Conservation (phyloP, 2,888 invertebrate genomes). For the Melitaea athalia region DNA sequence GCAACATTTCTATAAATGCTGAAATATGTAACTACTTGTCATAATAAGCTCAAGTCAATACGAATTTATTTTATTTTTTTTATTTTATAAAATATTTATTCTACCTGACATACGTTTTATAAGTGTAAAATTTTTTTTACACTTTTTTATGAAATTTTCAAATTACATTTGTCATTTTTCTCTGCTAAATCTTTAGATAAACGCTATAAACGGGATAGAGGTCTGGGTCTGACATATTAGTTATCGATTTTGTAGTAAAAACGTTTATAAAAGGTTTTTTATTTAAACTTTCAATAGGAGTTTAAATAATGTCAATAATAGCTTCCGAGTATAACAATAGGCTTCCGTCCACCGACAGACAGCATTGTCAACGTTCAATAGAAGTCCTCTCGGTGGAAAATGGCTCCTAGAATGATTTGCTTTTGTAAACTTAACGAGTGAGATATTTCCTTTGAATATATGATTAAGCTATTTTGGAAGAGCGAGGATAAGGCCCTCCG, state of each 20-base stretch:
- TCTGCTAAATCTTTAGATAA: neutral
- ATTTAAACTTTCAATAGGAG: constrained; percentile 64
- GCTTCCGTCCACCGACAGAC: constrained; percentile 70
- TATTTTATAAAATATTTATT: too few relatives aligned
- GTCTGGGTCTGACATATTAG: constrained; percentile 26
- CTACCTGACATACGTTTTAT: too few relatives aligned
- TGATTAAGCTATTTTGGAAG: constrained; percentile 24
- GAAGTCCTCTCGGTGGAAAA: constrained; percentile 70
- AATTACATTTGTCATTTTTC: too few relatives aligned
- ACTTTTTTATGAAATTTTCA: neutral
- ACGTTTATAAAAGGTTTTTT: constrained; percentile 34
- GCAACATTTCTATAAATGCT: too few relatives aligned
- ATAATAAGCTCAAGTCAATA: too few relatives aligned
- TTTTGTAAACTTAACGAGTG: constrained; percentile 65
- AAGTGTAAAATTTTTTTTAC: neutral
- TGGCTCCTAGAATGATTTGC: constrained; percentile 69
- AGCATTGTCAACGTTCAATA: constrained; percentile 72
- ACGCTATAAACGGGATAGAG: neutral
- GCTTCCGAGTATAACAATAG: constrained; percentile 76
- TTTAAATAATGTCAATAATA: constrained; percentile 78
- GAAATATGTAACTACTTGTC: too few relatives aligned
- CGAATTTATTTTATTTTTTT: too few relatives aligned
- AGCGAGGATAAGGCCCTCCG: neutral
- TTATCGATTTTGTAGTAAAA: constrained; percentile 35
- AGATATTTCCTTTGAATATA: constrained; percentile 59